Percentiles rank a stretch among this genome's conserved stretches.
These are phyloP conservation scores for Caenorhabditis plicata DNA, from an alignment of 2,888 invertebrate genomes.

Conservation along the genomic window DNA sequence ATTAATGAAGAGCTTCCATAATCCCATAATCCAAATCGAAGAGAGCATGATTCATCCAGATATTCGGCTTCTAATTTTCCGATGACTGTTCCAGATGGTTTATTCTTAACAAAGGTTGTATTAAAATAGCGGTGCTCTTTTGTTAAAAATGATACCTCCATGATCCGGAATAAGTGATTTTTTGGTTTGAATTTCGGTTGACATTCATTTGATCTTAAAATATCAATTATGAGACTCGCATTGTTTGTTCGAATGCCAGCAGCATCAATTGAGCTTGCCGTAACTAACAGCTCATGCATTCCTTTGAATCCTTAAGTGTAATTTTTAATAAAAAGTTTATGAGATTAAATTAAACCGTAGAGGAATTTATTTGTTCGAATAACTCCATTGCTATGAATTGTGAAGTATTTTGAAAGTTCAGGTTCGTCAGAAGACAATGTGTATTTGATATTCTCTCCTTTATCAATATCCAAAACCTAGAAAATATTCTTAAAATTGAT, in stretches of 20 bases:
- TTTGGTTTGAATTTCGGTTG: slow-evolving; percentile 23
- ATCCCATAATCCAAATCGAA: slow-evolving; percentile 7
- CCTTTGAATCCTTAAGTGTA: slow-evolving; percentile 10
- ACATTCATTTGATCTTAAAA: slow-evolving; percentile 32
- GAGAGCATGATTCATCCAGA: slow-evolving; percentile 8
- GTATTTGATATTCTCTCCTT: slow-evolving; percentile 13
- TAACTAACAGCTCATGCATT: slow-evolving; percentile 21
- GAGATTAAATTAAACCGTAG: neutral
- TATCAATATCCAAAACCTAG: too few species aligned
- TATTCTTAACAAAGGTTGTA: slow-evolving; percentile 10
- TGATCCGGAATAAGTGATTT: too few species aligned
- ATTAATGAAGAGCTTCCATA: neutral
- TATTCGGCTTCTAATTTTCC: slow-evolving; percentile 17
- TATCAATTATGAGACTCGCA: slow-evolving; percentile 23
- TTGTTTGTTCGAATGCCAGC: slow-evolving; percentile 20
- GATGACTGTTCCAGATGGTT: slow-evolving; percentile 21
- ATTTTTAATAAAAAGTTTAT: neutral
- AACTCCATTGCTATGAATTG: slow-evolving; percentile 19
- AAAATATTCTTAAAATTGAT: too few species aligned
- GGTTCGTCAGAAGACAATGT: slow-evolving; percentile 16
- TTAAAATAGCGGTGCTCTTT: neutral
- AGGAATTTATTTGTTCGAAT: slow-evolving; percentile 6
- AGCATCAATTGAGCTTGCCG: slow-evolving; percentile 15
- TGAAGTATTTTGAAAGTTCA: slow-evolving; percentile 9
- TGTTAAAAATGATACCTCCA: neutral